Conservation (phyloP, 2,888 invertebrate species). For the Cactoblastis cactorum region DNA sequence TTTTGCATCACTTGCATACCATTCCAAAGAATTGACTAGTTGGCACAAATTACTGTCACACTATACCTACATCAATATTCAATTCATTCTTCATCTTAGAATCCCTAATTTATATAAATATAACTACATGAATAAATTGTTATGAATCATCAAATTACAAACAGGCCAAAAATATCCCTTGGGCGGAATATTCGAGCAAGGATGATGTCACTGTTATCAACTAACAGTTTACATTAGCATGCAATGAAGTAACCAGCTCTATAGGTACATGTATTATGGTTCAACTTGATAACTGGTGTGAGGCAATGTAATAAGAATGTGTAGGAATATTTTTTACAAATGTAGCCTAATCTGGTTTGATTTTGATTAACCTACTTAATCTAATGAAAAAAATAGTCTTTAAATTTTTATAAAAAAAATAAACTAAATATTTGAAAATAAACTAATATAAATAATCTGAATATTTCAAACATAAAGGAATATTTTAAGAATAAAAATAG, state of each 20-base stretch:
- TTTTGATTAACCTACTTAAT: too few species aligned
- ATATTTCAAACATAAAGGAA: not conserved
- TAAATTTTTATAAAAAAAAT: not conserved
- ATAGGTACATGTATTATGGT: not conserved
- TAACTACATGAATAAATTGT: too few species aligned
- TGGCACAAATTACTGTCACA: not conserved
- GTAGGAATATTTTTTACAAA: not conserved
- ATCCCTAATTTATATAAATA: too few species aligned
- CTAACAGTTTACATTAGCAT: slow-evolving; percentile 24
- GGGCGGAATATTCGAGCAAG: slow-evolving; percentile 32
- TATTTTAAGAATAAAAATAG: not conserved
- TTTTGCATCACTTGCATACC: not conserved
- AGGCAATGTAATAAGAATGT: slow-evolving; percentile 4
- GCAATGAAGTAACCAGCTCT: slow-evolving; percentile 13
- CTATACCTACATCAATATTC: not conserved
- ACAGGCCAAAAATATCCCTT: slow-evolving; percentile 24
- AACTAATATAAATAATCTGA: not conserved
- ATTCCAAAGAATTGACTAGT: not conserved
- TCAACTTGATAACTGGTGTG: not conserved
- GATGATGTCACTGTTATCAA: slow-evolving; percentile 43
- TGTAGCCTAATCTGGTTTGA: not conserved
- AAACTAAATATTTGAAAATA: not conserved
- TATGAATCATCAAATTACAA: too few species aligned
- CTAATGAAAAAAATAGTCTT: too few species aligned
- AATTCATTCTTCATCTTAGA: too few species aligned